These are phyloP conservation scores for Zaprionus camerounensis DNA, from an alignment of 1,140 invertebrate species.

Conservation along the genomic window DNA sequence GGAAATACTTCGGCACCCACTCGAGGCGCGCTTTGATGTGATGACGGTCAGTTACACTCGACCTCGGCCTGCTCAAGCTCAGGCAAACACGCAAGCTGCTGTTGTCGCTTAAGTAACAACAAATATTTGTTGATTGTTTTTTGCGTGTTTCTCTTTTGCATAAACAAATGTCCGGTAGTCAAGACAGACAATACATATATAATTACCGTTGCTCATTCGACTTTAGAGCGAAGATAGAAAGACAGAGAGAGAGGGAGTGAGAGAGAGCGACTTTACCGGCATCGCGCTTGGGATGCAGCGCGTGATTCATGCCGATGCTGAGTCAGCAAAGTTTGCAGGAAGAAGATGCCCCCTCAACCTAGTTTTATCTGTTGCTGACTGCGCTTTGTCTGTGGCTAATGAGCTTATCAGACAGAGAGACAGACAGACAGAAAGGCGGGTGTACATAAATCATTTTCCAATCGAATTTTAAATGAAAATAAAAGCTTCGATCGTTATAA, in stretches of 20 bases:
- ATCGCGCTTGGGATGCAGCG: conserved; percentile 10
- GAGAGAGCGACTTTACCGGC: neutral
- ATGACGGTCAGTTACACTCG: conserved; percentile 28
- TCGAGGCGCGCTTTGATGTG: conserved; percentile 12
- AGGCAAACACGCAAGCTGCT: neutral
- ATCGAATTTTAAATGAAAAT: neutral
- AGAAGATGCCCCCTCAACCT: neutral
- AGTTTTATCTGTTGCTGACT: neutral
- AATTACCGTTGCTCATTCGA: conserved; percentile 14
- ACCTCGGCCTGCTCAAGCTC: neutral
- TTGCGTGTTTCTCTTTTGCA: conserved; percentile 35
- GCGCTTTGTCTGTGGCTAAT: neutral
- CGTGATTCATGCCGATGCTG: conserved; percentile 26
- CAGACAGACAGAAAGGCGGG: neutral
- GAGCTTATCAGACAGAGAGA: neutral
- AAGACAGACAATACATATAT: conserved; percentile 18
- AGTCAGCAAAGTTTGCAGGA: conserved; percentile 14
- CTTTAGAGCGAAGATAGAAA: too few species aligned
- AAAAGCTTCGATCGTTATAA: neutral
- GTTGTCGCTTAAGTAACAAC: conserved; percentile 39
- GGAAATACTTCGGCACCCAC: conserved; percentile 28
- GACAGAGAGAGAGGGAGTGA: neutral
- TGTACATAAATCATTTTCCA: neutral
- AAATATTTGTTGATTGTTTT: conserved; percentile 49
- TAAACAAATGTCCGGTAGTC: conserved; percentile 10